Evolutionary conservation across 1,140 invertebrate species (phyloP), one percentile per base, ranked within the genome.

Genomic region (Temnothorax nylanderi): DNA sequence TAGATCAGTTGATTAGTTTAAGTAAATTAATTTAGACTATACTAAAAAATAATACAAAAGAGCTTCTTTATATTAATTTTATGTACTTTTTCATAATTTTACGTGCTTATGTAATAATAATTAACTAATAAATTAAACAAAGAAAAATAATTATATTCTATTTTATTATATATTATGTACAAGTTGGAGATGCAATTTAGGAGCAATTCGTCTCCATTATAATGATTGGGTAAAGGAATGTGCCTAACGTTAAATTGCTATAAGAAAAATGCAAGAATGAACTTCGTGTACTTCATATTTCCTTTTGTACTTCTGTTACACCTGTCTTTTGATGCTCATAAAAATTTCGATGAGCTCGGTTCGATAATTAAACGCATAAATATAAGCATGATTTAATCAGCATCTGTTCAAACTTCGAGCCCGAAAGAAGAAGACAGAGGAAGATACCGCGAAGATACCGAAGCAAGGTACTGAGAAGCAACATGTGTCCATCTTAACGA

Each of bases 401-500:
- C 13, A 13, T 21, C 13, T 54, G 7, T 80, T 54, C 16, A n/a
- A 44, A 47, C 37, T 1, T n/a, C 1, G 34, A 58, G 11, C 13
- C 32, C 13, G 6, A 47, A 74, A 13, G 18, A 44, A 77, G 60
- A 58, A 74, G 37, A 60, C n/a, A 54, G 37, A 67, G 8, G 26
- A 26, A 21, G 51, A 18, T 41, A 26, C 18, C 16, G 16, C 13
- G 3, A 74, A 21, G 37, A 81, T 81, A 69, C 1, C 7, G 18
- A 71, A 37, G n/a, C 21, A 44, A 64, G 34, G 58, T 72, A 72
- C 26, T n/a, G 32, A 34, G 41, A 62, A 72, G 65, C 51, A 82
- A 82, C 65, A 82, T 72, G 37, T 82, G 67, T 34, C 44, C n/a
- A 37, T 32, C 18, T 81, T 72, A 56, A 81, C 41, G 16, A 58